phyloP scores from a whole-genome alignment of 2,888 invertebrate species.

The Drosophila formosana region DNA sequence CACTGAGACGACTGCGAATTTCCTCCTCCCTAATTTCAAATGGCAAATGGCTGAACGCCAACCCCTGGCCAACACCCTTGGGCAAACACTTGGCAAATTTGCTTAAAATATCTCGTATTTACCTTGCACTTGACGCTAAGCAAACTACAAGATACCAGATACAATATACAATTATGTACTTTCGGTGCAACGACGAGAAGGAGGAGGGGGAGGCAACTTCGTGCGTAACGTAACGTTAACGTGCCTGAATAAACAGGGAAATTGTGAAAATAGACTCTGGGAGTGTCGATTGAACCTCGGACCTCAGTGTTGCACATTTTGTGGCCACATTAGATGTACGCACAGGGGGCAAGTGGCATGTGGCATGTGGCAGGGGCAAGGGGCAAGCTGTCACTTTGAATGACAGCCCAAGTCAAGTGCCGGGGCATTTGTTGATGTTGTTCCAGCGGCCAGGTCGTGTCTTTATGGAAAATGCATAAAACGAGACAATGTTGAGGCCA shows the following conservation, averaged over 20 bases:
- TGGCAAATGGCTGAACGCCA: slow-evolving; percentile 6
- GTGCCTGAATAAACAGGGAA: slow-evolving; percentile 72
- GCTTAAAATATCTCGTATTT: slow-evolving; percentile 79
- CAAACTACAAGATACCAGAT: slow-evolving; percentile 70
- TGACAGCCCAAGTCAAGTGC: slow-evolving; percentile 79
- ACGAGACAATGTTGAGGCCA: slow-evolving; percentile 63
- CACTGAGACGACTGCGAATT: slow-evolving; percentile 16
- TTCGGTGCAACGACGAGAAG: background rate
- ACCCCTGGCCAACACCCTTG: slow-evolving; percentile 21
- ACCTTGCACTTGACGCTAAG: slow-evolving; percentile 80
- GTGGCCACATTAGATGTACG: slow-evolving; percentile 45
- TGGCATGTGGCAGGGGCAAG: background rate
- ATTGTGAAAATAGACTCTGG: slow-evolving; percentile 73
- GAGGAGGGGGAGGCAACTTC: slow-evolving; percentile 22
- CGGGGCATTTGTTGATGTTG: slow-evolving; percentile 63
- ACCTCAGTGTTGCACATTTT: slow-evolving; percentile 71
- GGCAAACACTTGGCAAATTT: slow-evolving; percentile 74
- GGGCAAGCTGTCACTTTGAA: slow-evolving; percentile 72
- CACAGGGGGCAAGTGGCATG: background rate
- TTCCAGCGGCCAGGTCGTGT: slow-evolving; percentile 33
- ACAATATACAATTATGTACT: slow-evolving; percentile 33
- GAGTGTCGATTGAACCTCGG: slow-evolving; percentile 50
- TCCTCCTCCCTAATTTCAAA: background rate
- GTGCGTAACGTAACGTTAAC: slow-evolving; percentile 61
- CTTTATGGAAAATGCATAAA: slow-evolving; percentile 78